Evolutionary conservation across 2,113 vertebrate genomes (phyloP), one percentile per base, ranked within the genome.

Genomic region (Pelobates fuscus): DNA sequence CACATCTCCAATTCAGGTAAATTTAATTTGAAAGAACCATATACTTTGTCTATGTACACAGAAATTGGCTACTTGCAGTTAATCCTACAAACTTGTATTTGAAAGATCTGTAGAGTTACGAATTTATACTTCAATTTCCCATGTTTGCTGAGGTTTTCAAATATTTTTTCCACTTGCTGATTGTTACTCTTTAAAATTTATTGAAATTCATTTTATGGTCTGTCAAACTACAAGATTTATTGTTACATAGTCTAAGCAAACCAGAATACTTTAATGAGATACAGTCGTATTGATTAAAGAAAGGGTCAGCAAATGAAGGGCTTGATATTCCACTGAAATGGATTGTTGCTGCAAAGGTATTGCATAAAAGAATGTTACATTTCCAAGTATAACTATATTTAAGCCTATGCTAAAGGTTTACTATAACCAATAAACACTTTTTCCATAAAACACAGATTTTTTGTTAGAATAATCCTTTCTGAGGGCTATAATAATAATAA

Each of bases 241-340:
- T 68, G 73, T 76, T 76, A 68, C 54, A 68, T 68, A 68, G 73
- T 68, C 73, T 63, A 76, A 76, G 67, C 73, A 76, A 68, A 49
- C 65, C 73, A 76, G 65, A 68, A 67, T 68, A 76, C 65, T 76
- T 76, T 76, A 76, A 76, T 76, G 73, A 76, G 73, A 76, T 76
- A 76, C 73, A 61, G 64, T 60, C 52, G 61, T 76, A 76, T 76
- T 76, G 73, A 76, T 76, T 76, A 76, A 68, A 76, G 73, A 66
- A 76, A 68, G 65, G 64, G 73, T 76, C 73, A 67, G 73, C 73
- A 76, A 76, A 59, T 68, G 64, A 61, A 76, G 57, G 73, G 65
- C 73, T 68, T 68, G 55, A 64, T 76, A 49, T 54, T 57, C 54
- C 55, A 55, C 72, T 68, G 24, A 67, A 76, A 75, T 62, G 46